phyloP scores from a whole-genome alignment of 2,888 invertebrate species.

The Morpho deidamia region DNA sequence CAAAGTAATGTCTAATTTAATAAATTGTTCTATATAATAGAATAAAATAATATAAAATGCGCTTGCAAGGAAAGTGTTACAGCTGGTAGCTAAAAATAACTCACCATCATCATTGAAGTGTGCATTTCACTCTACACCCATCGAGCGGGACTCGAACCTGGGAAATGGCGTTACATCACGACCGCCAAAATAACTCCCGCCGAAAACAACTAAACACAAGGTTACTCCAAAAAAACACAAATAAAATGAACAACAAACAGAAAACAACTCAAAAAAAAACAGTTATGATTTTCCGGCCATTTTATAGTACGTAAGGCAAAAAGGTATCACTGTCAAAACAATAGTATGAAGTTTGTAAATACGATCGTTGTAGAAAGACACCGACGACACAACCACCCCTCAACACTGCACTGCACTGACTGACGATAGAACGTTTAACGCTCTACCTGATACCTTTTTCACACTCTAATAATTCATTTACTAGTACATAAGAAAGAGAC shows the following conservation, averaged over 20 bases:
- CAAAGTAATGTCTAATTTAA: no score
- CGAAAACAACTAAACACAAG: conserved; percentile 65
- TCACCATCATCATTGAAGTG: conserved; percentile 74
- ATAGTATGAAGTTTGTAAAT: conserved; percentile 70
- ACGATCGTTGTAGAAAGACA: conserved; percentile 44
- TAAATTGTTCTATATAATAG: no score
- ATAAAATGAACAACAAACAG: conserved; percentile 26
- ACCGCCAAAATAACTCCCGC: conserved; percentile 63
- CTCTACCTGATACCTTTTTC: conserved; percentile 44
- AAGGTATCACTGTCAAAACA: conserved; percentile 52
- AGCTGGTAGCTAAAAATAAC: conserved; percentile 30
- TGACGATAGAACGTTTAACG: conserved; percentile 21
- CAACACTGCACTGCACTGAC: conserved; percentile 50
- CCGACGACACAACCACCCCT: conserved; percentile 34
- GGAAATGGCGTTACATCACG: conserved; percentile 64
- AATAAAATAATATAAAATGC: neutral
- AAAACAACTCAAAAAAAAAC: conserved; percentile 16
- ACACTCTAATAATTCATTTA: conserved; percentile 36
- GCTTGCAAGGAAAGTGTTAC: conserved; percentile 15
- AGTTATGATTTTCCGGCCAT: conserved; percentile 24
- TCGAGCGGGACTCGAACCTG: conserved; percentile 59
- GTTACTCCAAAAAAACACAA: conserved; percentile 53
- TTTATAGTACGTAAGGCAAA: conserved; percentile 25
- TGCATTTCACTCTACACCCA: conserved; percentile 57
- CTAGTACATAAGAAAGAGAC: conserved; percentile 38